Percentiles rank a stretch among this genome's conserved stretches.
Evolutionary conservation across 1,140 invertebrate species (phyloP).

Genomic region (Ceratitis capitata): DNA sequence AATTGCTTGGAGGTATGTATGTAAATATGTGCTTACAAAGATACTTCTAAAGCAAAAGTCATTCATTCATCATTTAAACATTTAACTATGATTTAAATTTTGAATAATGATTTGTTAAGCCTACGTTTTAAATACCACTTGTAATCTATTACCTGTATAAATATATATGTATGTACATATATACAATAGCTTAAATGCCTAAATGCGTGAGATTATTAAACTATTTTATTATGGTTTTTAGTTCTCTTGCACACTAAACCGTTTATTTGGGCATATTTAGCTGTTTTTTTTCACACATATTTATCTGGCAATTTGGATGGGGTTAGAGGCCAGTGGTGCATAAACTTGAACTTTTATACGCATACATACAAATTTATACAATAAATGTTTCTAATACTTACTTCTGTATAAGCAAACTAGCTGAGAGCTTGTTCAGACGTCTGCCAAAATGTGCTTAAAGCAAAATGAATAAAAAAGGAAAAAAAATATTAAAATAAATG

Average conservation of each 20-base stretch:
- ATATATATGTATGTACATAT: not conserved
- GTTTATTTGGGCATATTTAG: not conserved
- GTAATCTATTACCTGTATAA: not conserved
- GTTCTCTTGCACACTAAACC: not conserved
- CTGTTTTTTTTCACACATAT: not conserved
- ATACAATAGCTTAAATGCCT: not conserved
- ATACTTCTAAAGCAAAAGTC: not conserved
- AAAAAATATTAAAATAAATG: not conserved
- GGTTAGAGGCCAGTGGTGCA: not conserved
- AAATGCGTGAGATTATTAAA: slow-evolving; percentile 4
- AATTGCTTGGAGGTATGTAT: not conserved
- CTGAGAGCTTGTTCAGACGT: not conserved
- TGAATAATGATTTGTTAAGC: not conserved
- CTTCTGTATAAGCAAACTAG: not conserved
- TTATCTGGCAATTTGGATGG: not conserved
- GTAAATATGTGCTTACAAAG: not conserved
- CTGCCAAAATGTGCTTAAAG: not conserved
- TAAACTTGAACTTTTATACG: not conserved
- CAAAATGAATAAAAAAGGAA: not conserved
- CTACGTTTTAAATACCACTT: not conserved
- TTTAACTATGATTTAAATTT: not conserved
- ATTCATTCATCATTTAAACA: slow-evolving; percentile 19
- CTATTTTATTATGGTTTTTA: not conserved
- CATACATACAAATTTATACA: not conserved
- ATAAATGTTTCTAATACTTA: not conserved